Evolutionary conservation across 2,113 vertebrate genomes (phyloP), one percentile per base, ranked within the genome.

Genomic region (Dipodomys spectabilis): DNA sequence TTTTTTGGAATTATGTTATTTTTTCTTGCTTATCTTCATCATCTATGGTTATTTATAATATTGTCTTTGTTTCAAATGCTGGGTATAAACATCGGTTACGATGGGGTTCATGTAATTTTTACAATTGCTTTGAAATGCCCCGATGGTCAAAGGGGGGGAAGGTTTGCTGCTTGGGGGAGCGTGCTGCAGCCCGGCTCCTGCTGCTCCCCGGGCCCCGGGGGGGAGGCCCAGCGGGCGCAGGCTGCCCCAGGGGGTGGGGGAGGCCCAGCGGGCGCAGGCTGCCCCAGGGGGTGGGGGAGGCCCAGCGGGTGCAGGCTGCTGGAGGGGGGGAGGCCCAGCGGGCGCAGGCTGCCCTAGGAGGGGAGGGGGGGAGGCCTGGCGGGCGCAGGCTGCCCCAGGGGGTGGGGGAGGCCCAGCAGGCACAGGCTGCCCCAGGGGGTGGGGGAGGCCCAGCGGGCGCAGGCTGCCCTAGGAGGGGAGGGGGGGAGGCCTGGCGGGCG

Each of bases 21-120:
- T 98, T 98, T 95, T 97, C 96, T 91, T 86, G 79, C 80, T 85
- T 97, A 98, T 97, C 98, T 96, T 92, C 81, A 86, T 94, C 97
- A 97, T 97, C 97, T 98, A 96, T 91, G 96, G 97, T 97, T 97
- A 98, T 98, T 98, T 98, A 98, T 97, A 97, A 96, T 96, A 93
- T 93, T 97, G 97, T 96, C 97, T 96, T 96, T 62, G 96, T 97
- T 98, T 97, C 97, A 95, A 97, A 97, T 65, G 88, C 28, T 86
- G 49, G 86, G 81, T 97, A 97, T 97, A 98, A 98, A 98, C 93
- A 95, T 92, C 93, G 85, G n/a, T n/a, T 93, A 97, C 96, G 89
- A 95, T 27, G 45, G 82, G 91, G 96, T 90, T 95, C 85, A 94
- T 68, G 96, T 89, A 77, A 96, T 95, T 96, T 97, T 97, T 95